Base-by-base conservation (phyloP, 92 coral and sea anemone genomes). In the Galaxea fascicularis region DNA sequence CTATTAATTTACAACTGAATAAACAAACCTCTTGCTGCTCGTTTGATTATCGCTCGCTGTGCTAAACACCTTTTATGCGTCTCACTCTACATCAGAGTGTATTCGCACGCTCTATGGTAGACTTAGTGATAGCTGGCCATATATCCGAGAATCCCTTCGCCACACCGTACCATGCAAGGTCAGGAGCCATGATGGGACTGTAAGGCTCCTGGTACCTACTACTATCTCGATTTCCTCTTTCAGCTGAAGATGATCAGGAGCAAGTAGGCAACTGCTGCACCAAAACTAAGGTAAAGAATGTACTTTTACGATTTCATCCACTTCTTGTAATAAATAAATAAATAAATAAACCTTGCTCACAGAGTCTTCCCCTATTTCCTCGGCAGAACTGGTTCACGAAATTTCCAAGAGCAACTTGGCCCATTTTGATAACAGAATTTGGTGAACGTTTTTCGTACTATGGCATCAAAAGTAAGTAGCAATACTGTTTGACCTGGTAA, bases 341-440 rank as follows among this genome's bases (percentile, higher is more conserved):
- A 16, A 57, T 11, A 15, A 30, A 27, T 4, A 60, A 60, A 56
- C 21, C 5, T 16, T 16, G 8, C 25, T 20, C 1, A 20, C 14
- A 8, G 13, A 21, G 31, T 4, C 10, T 0, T 65, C 52, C 14
- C 24, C 20, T 39, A 0, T 65, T 3, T 79, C 41, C 75, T 62
- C 30, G 12, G 58, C 64, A 94, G 98, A 71, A 82, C 39, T 94
- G 98, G 98, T 91, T 94, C 58, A 87, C 88, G 0, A 89, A 92
- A 86, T 94, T 94, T 58, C 98, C 98, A 16, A 86, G 72, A 59
- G 95, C 98, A 21, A 94, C 98, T 51, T 94, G 98, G 98, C 98
- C 98, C 0, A 94, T 94, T 76, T 91, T 94, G 28, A 71, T 86
- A 3, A 91, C 98, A 26, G 98, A 94, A 90, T 91, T 94, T 80